Evolutionary conservation across 1,140 invertebrate genomes (phyloP).

Genomic region (Microplitis demolitor): DNA sequence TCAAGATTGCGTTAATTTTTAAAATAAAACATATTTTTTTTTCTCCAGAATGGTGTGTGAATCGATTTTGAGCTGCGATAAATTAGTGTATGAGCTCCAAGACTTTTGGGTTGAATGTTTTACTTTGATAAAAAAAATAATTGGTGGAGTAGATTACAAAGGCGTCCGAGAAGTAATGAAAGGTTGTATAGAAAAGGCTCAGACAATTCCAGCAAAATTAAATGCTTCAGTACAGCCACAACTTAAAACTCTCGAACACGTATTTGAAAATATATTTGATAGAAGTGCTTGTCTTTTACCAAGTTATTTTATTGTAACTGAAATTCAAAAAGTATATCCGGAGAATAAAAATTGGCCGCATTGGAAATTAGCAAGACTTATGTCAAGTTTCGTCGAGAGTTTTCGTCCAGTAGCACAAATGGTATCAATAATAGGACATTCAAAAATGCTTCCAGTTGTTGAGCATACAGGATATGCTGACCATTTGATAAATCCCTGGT

Average conservation of each 20-base stretch:
- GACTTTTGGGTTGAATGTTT: conserved; percentile 91
- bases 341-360: conserved; percentile 85
- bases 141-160: conserved; percentile 93
- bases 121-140: conserved; percentile 81
- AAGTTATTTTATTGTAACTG: conserved; percentile 93
- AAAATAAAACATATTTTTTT: conserved; percentile 53
- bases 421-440: conserved; percentile 90
- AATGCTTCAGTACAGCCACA: conserved; percentile 81
- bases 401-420: conserved; percentile 92
- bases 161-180: conserved; percentile 92
- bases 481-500: conserved; percentile 89
- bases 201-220: conserved; percentile 74
- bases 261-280: conserved; percentile 90
- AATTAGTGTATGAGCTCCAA: conserved; percentile 75
- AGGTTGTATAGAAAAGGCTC: conserved; percentile 86
- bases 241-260: conserved; percentile 77
- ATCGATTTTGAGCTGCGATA: conserved; percentile 78
- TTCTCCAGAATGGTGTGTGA: conserved; percentile 81
- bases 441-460: conserved; percentile 90
- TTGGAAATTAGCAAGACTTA: conserved; percentile 86
- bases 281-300: conserved; percentile 89
- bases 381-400: conserved; percentile 89
- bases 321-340: conserved; percentile 87
- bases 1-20: not conserved
- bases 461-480: conserved; percentile 90